These are phyloP conservation scores for Semicossyphus pulcher DNA, from an alignment of 2,113 vertebrate genomes.

Conservation along the genomic window DNA sequence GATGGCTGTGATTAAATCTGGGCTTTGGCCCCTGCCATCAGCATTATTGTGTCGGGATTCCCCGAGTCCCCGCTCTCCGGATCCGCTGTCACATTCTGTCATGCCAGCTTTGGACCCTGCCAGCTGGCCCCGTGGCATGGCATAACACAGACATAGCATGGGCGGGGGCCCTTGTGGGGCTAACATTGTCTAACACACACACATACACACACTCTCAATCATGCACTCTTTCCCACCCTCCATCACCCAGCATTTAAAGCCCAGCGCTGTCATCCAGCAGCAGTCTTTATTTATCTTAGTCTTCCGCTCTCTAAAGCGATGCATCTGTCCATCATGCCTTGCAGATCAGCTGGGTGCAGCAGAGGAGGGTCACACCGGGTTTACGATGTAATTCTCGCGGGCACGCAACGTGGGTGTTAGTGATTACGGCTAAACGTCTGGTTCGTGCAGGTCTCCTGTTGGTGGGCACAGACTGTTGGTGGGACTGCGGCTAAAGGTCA, in stretches of 20 bases:
- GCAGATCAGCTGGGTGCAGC: constrained; percentile 45
- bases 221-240: constrained; percentile 27
- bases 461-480: constrained; percentile 54
- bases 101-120: constrained; percentile 80
- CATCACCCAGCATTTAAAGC: constrained; percentile 45
- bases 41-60: constrained; percentile 85
- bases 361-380: constrained; percentile 58
- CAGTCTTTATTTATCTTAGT: constrained; percentile 62
- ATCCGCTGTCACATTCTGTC: constrained; percentile 85
- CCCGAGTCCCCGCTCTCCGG: constrained; percentile 77
- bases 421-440: constrained; percentile 69
- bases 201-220: constrained; percentile 44
- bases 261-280: constrained; percentile 35
- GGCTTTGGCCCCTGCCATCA: constrained; percentile 80
- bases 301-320: constrained; percentile 31
- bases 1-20: constrained; percentile 84
- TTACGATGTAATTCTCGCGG: constrained; percentile 63
- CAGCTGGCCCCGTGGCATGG: constrained; percentile 78
- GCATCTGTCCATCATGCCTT: constrained; percentile 54
- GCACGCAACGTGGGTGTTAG: constrained; percentile 48
- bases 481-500: constrained; percentile 74
- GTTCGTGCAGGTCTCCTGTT: constrained; percentile 49
- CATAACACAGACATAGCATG: constrained; percentile 74
- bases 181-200: neutral
- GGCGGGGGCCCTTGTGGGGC: too few species aligned